Conservation (phyloP, 37 sponge, comb jelly and placozoan species). For the Spongilla lacustris region DNA sequence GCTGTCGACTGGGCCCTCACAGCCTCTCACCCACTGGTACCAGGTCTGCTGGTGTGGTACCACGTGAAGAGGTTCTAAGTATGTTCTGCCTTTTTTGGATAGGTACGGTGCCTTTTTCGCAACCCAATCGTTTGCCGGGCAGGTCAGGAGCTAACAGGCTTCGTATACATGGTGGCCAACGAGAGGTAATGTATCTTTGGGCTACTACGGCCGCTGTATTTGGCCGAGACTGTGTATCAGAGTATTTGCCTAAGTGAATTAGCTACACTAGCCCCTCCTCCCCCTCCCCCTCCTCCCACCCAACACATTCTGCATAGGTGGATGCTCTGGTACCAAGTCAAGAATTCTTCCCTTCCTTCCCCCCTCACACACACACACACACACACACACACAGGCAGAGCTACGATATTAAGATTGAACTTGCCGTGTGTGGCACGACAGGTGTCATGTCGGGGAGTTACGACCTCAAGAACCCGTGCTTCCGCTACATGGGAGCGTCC, state of each 20-base stretch:
- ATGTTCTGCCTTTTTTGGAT: neutral
- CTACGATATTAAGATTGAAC: conserved; percentile 74
- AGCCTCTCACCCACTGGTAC: conserved; percentile 99
- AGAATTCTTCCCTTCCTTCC: too few species aligned
- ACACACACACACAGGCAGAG: conserved; percentile 68
- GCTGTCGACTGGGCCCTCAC: conserved; percentile 95
- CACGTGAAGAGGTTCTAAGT: neutral
- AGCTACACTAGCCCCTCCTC: too few species aligned
- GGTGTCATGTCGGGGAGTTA: conserved; percentile 29
- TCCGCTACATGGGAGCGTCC: conserved; percentile 83
- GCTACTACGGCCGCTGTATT: too few species aligned
- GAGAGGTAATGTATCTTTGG: conserved; percentile 77
- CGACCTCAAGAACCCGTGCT: conserved; percentile 98
- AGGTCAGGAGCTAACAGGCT: conserved; percentile 80
- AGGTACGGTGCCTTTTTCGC: conserved; percentile 91
- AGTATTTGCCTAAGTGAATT: too few species aligned
- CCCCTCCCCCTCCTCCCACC: too few species aligned
- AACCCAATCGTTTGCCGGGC: conserved; percentile 72
- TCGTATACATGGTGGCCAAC: conserved; percentile 82
- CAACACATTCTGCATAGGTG: neutral
- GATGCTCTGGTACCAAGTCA: too few species aligned
- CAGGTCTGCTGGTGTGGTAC: conserved; percentile 67
- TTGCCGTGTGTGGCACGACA: conserved; percentile 56
- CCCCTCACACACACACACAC: neutral
- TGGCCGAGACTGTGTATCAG: too few species aligned